A percentile compares a stretch with the other conserved stretches of the same genome.
Conservation (phyloP, 2,113 vertebrate genomes). For the Drymodes brunneopygia region DNA sequence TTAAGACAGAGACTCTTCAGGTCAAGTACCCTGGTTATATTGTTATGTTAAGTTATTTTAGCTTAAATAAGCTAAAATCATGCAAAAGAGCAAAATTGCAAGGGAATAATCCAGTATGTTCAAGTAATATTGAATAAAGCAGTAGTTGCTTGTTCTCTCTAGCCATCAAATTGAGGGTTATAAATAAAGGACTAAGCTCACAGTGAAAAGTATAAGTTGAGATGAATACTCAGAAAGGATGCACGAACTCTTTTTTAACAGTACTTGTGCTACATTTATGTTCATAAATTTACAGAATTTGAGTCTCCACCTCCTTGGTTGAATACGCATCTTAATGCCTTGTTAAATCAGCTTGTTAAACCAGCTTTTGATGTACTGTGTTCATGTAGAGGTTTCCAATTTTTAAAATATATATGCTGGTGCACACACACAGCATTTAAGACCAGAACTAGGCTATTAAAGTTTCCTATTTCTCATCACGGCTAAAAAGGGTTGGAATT, state of each 20-base stretch:
- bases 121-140: not conserved
- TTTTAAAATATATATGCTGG: not conserved
- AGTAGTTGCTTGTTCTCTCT: not conserved
- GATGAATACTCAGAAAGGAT: not conserved
- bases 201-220: not conserved
- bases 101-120: not conserved
- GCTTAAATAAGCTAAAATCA: not conserved
- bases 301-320: not conserved
- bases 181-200: not conserved
- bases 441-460: not conserved
- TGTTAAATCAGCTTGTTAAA: constrained; percentile 37
- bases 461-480: not conserved
- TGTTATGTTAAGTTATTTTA: not conserved
- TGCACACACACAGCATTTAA: not conserved
- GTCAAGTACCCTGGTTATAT: not conserved
- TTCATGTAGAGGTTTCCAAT: not conserved
- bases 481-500: not conserved
- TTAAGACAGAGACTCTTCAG: not conserved
- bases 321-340: not conserved
- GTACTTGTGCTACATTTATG: not conserved
- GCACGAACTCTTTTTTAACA: not conserved
- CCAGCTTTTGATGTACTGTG: not conserved
- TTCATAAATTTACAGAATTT: not conserved
- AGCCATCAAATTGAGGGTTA: not conserved
- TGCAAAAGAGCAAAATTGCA: not conserved